Percentiles rank a stretch among this genome's conserved stretches.
These are phyloP conservation scores for Trileptium ribeirensis DNA, from an alignment of 2,888 invertebrate species.

Conservation along the genomic window DNA sequence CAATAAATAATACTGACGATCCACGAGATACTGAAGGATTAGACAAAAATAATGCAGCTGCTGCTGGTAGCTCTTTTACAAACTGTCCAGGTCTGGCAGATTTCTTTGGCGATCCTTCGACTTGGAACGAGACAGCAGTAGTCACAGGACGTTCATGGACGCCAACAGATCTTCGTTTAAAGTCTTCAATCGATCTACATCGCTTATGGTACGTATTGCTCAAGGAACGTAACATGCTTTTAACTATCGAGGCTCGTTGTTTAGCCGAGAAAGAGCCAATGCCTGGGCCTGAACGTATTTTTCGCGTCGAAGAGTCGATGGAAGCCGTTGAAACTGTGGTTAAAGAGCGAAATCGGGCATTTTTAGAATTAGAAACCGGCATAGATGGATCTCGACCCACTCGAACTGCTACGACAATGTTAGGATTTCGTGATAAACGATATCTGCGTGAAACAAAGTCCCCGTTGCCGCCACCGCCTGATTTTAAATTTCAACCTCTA, in stretches of 20 bases:
- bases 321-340: constrained; percentile 80
- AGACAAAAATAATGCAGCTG: no score
- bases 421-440: constrained; percentile 19
- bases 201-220: constrained; percentile 83
- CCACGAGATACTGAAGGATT: no score
- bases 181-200: constrained; percentile 88
- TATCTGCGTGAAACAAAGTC: background rate
- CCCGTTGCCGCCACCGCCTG: background rate
- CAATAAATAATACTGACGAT: no score
- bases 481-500: background rate
- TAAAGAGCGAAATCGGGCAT: constrained; percentile 82
- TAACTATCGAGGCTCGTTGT: constrained; percentile 74
- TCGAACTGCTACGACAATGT: constrained; percentile 17
- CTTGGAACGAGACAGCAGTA: background rate
- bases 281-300: constrained; percentile 48
- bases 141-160: constrained; percentile 71
- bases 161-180: constrained; percentile 79
- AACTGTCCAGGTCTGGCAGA: background rate
- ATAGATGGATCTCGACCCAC: constrained; percentile 56
- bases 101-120: background rate
- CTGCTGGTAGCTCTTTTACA: no score
- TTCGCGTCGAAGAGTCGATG: constrained; percentile 78
- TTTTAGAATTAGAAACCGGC: constrained; percentile 79
- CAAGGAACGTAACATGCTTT: constrained; percentile 92
- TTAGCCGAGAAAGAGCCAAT: constrained; percentile 56